These are phyloP conservation scores for Chesias legatella DNA, from an alignment of 2,888 invertebrate species.

Conservation along the genomic window DNA sequence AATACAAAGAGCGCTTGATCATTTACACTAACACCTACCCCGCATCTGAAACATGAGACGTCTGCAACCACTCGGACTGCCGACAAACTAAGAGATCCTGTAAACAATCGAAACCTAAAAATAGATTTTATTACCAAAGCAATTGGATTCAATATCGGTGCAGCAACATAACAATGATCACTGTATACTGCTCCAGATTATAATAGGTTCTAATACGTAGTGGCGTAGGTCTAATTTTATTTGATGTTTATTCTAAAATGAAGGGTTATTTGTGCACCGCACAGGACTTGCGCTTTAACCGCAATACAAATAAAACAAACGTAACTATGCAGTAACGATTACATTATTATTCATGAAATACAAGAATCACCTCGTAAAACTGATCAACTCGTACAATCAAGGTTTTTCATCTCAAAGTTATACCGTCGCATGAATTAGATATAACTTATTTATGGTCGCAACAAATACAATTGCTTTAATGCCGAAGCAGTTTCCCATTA, in stretches of 20 bases:
- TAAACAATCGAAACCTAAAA: slow-evolving; percentile 65
- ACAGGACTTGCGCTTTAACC: slow-evolving; percentile 52
- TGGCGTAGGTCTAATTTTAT: slow-evolving; percentile 44
- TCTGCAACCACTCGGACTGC: slow-evolving; percentile 59
- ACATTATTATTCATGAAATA: slow-evolving; percentile 12
- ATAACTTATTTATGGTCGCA: neutral
- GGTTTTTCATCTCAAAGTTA: too few relatives aligned
- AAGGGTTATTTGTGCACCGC: slow-evolving; percentile 39
- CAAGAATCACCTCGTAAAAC: slow-evolving; percentile 4
- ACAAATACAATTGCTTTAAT: slow-evolving; percentile 9
- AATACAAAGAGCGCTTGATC: slow-evolving; percentile 56
- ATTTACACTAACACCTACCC: slow-evolving; percentile 55
- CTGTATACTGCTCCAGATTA: slow-evolving; percentile 43
- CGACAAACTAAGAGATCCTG: slow-evolving; percentile 58
- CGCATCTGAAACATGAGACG: slow-evolving; percentile 62
- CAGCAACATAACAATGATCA: slow-evolving; percentile 50
- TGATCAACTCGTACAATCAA: too few relatives aligned
- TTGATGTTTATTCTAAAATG: slow-evolving; percentile 33
- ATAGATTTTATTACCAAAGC: slow-evolving; percentile 68
- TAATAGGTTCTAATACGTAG: slow-evolving; percentile 46
- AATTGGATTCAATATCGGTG: slow-evolving; percentile 70
- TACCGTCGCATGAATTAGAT: too few relatives aligned
- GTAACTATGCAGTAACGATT: slow-evolving; percentile 11
- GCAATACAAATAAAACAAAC: slow-evolving; percentile 42
- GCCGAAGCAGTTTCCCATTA: slow-evolving; percentile 17